phyloP scores from a whole-genome alignment of 1,140 invertebrate genomes.

The Nasonia longicornis region DNA sequence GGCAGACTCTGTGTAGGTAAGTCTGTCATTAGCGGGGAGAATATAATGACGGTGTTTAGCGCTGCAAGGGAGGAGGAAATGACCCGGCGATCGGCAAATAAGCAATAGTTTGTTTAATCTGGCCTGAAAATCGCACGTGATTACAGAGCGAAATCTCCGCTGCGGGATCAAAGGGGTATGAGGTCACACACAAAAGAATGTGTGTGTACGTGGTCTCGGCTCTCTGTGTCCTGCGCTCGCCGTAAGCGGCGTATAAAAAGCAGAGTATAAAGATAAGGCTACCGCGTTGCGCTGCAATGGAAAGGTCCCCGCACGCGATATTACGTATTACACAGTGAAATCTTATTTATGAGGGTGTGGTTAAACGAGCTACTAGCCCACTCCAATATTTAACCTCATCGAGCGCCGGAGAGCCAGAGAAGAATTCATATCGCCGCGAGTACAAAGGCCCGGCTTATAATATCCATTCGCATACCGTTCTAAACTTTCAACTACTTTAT shows the following conservation, averaged over 20 bases:
- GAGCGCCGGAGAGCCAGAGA: conserved; percentile 51
- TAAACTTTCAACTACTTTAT: conserved; percentile 43
- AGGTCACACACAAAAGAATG: conserved; percentile 25
- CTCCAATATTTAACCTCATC: conserved; percentile 65
- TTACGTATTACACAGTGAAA: conserved; percentile 60
- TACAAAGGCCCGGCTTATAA: conserved; percentile 14
- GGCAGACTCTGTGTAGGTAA: too few relatives aligned
- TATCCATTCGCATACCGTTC: conserved; percentile 39
- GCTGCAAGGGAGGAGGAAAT: neutral
- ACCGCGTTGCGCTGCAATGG: conserved; percentile 56
- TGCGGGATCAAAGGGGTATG: conserved; percentile 7
- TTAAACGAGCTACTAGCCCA: conserved; percentile 45
- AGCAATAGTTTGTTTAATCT: conserved; percentile 22
- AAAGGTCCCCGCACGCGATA: conserved; percentile 54
- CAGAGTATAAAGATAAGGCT: conserved; percentile 37
- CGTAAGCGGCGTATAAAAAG: conserved; percentile 3
- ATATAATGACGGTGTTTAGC: neutral
- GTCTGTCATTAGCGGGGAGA: neutral
- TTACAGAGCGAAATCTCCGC: conserved; percentile 19
- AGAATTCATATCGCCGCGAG: conserved; percentile 57
- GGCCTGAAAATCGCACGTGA: neutral
- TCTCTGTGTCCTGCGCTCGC: neutral
- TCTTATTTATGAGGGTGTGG: conserved; percentile 60
- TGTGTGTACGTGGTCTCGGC: neutral
- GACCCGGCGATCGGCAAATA: neutral